phyloP scores from a whole-genome alignment of 2,113 vertebrate species.

The Dunckerocampus dactyliophorus region DNA sequence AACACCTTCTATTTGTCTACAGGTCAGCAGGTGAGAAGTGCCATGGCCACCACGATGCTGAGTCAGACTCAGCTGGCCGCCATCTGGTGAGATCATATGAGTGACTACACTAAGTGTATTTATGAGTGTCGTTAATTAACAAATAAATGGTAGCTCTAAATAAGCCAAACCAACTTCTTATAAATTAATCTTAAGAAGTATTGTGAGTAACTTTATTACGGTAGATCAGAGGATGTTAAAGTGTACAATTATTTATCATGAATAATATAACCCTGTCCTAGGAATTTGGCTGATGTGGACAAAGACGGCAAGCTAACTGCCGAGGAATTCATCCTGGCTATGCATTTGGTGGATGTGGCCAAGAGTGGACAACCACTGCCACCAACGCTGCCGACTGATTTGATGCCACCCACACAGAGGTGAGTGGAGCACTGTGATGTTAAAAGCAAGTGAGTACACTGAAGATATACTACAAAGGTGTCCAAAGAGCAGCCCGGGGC shows the following conservation, averaged over 20 bases:
- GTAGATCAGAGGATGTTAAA: neutral
- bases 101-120: constrained; percentile 1
- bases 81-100: constrained; percentile 85
- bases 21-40: constrained; percentile 93
- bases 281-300: constrained; percentile 91
- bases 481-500: too few species aligned
- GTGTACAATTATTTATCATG: neutral
- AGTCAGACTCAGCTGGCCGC: constrained; percentile 92
- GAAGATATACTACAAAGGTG: too few species aligned
- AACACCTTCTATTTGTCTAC: constrained; percentile 19
- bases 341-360: constrained; percentile 94
- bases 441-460: neutral
- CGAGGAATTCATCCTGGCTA: constrained; percentile 96
- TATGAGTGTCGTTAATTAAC: neutral
- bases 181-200: too few species aligned
- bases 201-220: too few species aligned
- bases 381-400: constrained; percentile 81
- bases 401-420: constrained; percentile 87
- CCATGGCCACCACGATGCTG: constrained; percentile 88
- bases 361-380: constrained; percentile 84
- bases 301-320: constrained; percentile 91
- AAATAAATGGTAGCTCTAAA: too few species aligned
- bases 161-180: too few species aligned
- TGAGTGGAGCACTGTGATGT: constrained; percentile 30
- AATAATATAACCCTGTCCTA: constrained; percentile 39